A percentile compares a stretch with the other conserved stretches of the same genome.
Evolutionary conservation across 2,113 vertebrate species (phyloP).

Genomic region (Heliornis fulica): DNA sequence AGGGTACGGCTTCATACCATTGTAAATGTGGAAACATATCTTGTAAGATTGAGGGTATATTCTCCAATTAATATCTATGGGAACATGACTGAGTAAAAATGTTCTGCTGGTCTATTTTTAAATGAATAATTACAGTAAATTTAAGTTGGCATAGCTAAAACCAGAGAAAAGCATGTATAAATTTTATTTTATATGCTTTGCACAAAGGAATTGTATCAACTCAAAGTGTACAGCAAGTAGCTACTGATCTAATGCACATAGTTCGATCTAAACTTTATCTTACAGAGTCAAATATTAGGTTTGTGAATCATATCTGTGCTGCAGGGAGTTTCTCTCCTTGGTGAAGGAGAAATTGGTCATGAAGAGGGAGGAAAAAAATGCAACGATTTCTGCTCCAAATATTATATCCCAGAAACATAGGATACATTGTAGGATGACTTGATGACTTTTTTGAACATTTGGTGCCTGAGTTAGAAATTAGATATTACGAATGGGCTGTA

Average conservation of each 20-base stretch:
- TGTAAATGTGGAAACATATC: background rate
- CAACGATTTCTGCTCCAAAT: background rate
- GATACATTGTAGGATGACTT: background rate
- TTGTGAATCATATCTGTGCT: background rate
- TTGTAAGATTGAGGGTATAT: background rate
- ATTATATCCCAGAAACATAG: background rate
- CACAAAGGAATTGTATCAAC: background rate
- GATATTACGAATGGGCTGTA: background rate
- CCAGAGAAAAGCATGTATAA: background rate
- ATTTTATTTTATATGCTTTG: background rate
- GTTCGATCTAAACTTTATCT: background rate
- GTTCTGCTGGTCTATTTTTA: background rate
- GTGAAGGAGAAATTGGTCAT: slow-evolving; percentile 21
- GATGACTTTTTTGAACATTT: background rate
- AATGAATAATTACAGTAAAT: background rate
- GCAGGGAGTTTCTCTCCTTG: slow-evolving; percentile 12
- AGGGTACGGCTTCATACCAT: background rate
- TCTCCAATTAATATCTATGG: background rate
- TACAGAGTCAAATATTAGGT: background rate
- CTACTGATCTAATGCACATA: background rate
- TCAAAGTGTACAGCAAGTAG: background rate
- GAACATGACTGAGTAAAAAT: background rate
- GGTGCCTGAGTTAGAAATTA: background rate
- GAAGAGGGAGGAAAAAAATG: background rate
- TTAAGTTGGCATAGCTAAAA: background rate